Evolutionary conservation across 1,140 invertebrate genomes (phyloP).

Genomic region (Proctacanthus coquilletti): DNA sequence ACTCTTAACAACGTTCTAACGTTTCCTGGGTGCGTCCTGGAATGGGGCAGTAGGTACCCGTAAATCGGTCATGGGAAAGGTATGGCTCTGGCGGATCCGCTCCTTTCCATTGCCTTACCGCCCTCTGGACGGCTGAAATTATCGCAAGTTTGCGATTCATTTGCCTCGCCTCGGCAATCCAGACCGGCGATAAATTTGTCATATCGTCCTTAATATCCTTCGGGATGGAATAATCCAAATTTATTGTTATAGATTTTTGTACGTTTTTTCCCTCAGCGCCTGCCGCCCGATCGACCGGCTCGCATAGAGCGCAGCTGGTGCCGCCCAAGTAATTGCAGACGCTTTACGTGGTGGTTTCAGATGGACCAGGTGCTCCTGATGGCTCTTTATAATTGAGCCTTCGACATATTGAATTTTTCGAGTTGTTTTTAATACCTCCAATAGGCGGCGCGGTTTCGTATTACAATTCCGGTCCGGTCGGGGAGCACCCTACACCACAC

Average conservation of each 20-base stretch:
- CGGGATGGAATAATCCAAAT: conserved; percentile 1
- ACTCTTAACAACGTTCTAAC: too few species aligned
- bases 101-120: too few species aligned
- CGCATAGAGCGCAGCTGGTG: not conserved
- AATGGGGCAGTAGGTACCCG: too few species aligned
- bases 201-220: conserved; percentile 1
- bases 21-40: too few species aligned
- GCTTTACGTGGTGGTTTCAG: not conserved
- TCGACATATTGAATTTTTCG: conserved; percentile 1
- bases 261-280: not conserved
- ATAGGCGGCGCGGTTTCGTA: too few species aligned
- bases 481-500: too few species aligned
- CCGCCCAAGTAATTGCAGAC: not conserved
- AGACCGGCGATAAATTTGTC: not conserved
- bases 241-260: conserved; percentile 1
- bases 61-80: too few species aligned
- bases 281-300: not conserved
- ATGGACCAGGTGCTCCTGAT: conserved; percentile 1
- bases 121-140: too few species aligned
- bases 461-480: too few species aligned
- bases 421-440: conserved; percentile 1
- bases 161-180: not conserved
- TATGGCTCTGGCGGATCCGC: too few species aligned
- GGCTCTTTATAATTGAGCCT: conserved; percentile 1
- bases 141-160: not conserved